A percentile compares a stretch with the other conserved stretches of the same genome.
Evolutionary conservation across 2,113 vertebrate genomes (phyloP).

Genomic region (Sinocyclocheilus anshuiensis): DNA sequence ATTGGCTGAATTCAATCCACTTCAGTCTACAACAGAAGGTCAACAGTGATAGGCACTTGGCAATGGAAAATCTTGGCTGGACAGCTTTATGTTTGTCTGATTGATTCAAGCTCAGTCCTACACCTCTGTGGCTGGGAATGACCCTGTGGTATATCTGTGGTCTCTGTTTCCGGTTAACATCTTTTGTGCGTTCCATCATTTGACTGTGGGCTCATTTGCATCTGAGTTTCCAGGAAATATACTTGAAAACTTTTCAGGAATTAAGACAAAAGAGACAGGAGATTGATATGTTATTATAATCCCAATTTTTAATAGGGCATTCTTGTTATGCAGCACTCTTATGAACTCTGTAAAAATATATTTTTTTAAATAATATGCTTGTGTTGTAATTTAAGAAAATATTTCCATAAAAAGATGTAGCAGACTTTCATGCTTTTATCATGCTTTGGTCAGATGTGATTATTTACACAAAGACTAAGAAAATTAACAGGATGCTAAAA

Average conservation of each 20-base stretch:
- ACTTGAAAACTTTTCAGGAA: neutral
- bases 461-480: neutral
- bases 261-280: neutral
- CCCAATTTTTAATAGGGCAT: neutral
- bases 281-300: neutral
- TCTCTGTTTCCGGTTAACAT: neutral
- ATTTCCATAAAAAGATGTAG: neutral
- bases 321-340: neutral
- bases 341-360: neutral
- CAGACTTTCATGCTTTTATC: neutral
- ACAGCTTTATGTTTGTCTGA: neutral
- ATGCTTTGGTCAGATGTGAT: neutral
- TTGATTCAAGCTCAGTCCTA: neutral
- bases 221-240: neutral
- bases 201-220: neutral
- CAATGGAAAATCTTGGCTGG: constrained; percentile 2
- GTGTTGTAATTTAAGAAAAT: neutral
- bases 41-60: neutral
- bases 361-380: too few species aligned
- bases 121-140: neutral
- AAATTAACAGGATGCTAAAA: neutral
- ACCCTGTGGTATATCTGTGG: neutral
- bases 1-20: constrained; percentile 19
- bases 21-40: neutral
- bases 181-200: neutral